Evolutionary conservation across 1,140 invertebrate species (phyloP).

Genomic region (Atta cephalotes): DNA sequence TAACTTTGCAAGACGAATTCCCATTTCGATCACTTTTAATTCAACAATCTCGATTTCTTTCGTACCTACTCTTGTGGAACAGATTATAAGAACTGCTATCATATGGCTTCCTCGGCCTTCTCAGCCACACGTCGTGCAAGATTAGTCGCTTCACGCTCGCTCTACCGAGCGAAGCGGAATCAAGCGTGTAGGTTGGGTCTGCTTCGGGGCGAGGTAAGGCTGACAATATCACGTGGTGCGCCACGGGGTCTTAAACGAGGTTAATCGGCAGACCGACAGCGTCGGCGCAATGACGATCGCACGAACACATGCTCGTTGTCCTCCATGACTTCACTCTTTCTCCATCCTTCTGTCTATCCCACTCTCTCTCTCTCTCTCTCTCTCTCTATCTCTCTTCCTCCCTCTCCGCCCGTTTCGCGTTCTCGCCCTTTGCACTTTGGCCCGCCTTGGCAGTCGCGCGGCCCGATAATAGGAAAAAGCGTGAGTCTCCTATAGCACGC

Average conservation of each 20-base stretch:
- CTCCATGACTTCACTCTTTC: conserved; percentile 31
- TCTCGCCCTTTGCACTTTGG: conserved; percentile 49
- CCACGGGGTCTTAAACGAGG: conserved; percentile 83
- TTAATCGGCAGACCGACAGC: conserved; percentile 81
- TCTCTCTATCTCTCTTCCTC: not conserved
- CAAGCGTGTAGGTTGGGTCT: conserved; percentile 74
- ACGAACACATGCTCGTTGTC: conserved; percentile 64
- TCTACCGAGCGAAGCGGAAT: conserved; percentile 53
- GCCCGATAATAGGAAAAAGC: conserved; percentile 53
- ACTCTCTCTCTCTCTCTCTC: not conserved
- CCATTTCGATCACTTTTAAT: conserved; percentile 29
- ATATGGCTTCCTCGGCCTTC: conserved; percentile 46
- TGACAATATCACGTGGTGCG: conserved; percentile 81
- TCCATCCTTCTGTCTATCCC: not conserved
- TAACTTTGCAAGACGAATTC: not conserved
- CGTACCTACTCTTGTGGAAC: no score
- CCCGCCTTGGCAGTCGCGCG: conserved; percentile 26
- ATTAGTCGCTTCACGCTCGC: conserved; percentile 55
- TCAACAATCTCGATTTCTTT: not conserved
- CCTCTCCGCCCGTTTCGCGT: conserved; percentile 28
- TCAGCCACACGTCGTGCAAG: conserved; percentile 54
- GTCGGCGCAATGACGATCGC: conserved; percentile 79
- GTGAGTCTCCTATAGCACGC: not conserved
- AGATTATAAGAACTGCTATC: conserved; percentile 17
- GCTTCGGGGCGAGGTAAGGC: conserved; percentile 77